Evolutionary conservation across 2,797 vertebrate species (phyloP).

Genomic region (Dicrostonyx torquatus): DNA sequence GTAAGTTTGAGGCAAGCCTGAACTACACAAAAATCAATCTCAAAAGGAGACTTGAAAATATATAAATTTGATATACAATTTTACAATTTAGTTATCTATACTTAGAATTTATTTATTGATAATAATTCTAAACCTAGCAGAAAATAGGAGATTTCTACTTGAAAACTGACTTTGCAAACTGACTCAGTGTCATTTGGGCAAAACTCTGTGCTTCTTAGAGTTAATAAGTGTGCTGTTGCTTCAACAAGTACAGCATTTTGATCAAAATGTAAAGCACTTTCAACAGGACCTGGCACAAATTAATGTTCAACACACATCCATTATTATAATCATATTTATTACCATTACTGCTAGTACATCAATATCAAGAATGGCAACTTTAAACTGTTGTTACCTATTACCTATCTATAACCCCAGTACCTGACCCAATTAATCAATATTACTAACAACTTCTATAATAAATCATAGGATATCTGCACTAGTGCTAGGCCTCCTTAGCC

Average conservation of each 20-base stretch:
- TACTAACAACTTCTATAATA: not conserved
- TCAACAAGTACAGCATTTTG: not conserved
- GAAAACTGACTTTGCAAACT: constrained; percentile 30
- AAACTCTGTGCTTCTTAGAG: not conserved
- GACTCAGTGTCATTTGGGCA: not conserved
- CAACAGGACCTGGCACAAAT: not conserved
- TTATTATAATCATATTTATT: not conserved
- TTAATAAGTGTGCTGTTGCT: not conserved
- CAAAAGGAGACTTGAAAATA: not conserved
- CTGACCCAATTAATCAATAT: not conserved
- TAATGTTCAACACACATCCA: not conserved
- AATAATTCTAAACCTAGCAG: constrained; percentile 35
- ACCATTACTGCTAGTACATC: not conserved
- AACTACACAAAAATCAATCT: not conserved
- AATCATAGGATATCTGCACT: not conserved
- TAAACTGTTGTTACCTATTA: not conserved
- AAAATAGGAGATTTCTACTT: constrained; percentile 49
- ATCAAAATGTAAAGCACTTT: not conserved
- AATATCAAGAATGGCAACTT: not conserved
- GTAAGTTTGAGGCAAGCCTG: not conserved
- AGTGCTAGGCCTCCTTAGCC: no score
- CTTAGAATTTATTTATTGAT: constrained; percentile 28
- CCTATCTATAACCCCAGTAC: not conserved
- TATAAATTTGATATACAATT: constrained; percentile 1
- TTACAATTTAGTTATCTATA: not conserved